These are phyloP conservation scores for Idaea biselata DNA, from an alignment of 2,888 invertebrate genomes.

Conservation along the genomic window DNA sequence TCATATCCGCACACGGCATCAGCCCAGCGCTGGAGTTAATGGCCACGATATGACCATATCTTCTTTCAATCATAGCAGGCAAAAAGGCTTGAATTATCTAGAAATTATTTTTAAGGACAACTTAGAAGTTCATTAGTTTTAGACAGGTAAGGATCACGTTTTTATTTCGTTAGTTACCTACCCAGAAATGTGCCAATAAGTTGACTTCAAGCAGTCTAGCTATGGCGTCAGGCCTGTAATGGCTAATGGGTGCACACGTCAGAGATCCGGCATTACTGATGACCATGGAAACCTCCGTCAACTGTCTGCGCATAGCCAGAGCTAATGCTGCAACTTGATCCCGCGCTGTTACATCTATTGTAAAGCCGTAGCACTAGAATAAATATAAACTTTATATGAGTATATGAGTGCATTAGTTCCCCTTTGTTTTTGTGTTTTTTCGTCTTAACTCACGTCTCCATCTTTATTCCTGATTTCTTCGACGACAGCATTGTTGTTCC, in stretches of 20 bases:
- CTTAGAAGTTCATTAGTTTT: background rate
- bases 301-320: constrained; percentile 55
- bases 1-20: constrained; percentile 65
- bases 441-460: constrained; percentile 53
- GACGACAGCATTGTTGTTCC: constrained; percentile 61
- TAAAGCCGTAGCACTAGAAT: constrained; percentile 61
- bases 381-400: background rate
- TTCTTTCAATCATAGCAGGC: constrained; percentile 69
- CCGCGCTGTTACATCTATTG: constrained; percentile 69
- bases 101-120: constrained; percentile 6
- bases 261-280: constrained; percentile 64
- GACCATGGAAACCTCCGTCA: constrained; percentile 66
- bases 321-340: constrained; percentile 69
- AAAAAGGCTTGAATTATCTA: constrained; percentile 72
- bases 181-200: constrained; percentile 71
- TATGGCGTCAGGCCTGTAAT: constrained; percentile 52
- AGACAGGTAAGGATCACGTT: background rate
- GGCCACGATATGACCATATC: constrained; percentile 68
- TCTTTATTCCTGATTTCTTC: constrained; percentile 66
- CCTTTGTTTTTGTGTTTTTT: background rate
- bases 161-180: constrained; percentile 46
- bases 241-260: constrained; percentile 52
- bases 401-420: background rate
- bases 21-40: constrained; percentile 71
- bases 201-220: constrained; percentile 59